Evolutionary conservation across 2,797 vertebrate genomes (phyloP).

Genomic region (Pantherophis alleghaniensis): DNA sequence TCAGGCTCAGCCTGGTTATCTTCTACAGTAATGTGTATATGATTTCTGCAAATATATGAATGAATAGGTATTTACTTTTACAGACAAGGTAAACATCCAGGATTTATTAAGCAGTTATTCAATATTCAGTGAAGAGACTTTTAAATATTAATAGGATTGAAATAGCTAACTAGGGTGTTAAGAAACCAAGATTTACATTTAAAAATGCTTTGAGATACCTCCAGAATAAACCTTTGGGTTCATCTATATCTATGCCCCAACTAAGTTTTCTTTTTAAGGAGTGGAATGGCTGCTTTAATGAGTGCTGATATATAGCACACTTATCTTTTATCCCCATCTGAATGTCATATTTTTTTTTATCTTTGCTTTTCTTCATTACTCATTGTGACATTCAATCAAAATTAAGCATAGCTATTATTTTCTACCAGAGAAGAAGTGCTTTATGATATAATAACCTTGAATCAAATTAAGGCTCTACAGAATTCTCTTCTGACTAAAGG

Average conservation of each 20-base stretch:
- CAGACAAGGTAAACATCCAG: not conserved
- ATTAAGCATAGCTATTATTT: not conserved
- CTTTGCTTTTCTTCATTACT: not conserved
- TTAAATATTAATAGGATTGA: not conserved
- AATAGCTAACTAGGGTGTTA: not conserved
- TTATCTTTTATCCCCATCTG: not conserved
- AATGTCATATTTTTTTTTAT: not conserved
- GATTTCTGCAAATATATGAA: not conserved
- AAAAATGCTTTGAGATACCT: not conserved
- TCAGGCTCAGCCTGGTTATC: not conserved
- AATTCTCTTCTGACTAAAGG: not conserved
- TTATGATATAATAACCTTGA: not conserved
- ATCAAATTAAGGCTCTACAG: not conserved
- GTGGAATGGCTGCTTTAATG: not conserved
- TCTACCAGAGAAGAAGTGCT: not conserved
- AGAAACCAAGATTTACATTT: not conserved
- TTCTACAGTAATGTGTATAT: not conserved
- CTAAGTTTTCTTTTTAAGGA: not conserved
- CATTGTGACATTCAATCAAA: not conserved
- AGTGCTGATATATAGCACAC: not conserved
- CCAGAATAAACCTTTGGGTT: not conserved
- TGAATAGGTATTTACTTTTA: not conserved
- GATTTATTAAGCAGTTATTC: not conserved
- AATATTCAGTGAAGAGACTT: not conserved
- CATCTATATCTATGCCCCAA: not conserved